Evolutionary conservation across 2,888 invertebrate genomes (phyloP), one percentile per base, ranked within the genome.

Genomic region (Bhutanitis thaidina): DNA sequence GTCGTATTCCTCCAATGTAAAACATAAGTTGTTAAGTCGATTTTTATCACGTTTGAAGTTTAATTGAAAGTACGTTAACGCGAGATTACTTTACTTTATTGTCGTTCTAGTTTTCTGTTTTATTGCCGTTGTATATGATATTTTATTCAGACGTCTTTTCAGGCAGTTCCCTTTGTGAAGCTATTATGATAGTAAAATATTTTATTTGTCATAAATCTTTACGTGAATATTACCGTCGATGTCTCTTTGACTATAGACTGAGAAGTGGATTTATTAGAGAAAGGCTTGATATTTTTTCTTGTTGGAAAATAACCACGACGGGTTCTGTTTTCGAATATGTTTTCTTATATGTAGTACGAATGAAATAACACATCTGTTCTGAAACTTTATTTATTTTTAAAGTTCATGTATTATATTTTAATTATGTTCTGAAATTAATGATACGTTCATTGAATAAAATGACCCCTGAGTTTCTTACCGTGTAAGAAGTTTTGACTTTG

Each of bases 81-180:
- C 36, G 36, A 16, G 14, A 20, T 32, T 16, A 41, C 48, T 47
- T 53, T 55, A 36, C 44, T 53, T 51, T 44, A 56, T 53, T 13
- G 40, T 32, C 34, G 34, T 29, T 38, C 47, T 50, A 54, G 49
- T 56, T 56, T 43, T 16, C 29, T 34, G 25, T 44, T 44, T 49
- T 44, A 49, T 49, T 49, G 29, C 35, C 40, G 35, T 44, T 40
- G 43, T 43, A 43, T 43, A 39, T 41, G 15, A 48, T 44, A 50
- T 44, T 39, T 44, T 40, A 50, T 44, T 40, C 39, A 44, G 44
- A 40, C 29, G 39, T 10, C 30, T 37, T 49, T 37, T 13, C 37
- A 30, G 25, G 2, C 8, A 5, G 0, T 43, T 15, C 13, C 34
- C 32, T 50, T 50, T 35, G 47, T 47, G 47, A 27, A 12, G 39